Percentiles rank a stretch among this genome's conserved stretches.
phyloP scores from a whole-genome alignment of 1,140 invertebrate genomes.

The Lucilia cuprina region DNA sequence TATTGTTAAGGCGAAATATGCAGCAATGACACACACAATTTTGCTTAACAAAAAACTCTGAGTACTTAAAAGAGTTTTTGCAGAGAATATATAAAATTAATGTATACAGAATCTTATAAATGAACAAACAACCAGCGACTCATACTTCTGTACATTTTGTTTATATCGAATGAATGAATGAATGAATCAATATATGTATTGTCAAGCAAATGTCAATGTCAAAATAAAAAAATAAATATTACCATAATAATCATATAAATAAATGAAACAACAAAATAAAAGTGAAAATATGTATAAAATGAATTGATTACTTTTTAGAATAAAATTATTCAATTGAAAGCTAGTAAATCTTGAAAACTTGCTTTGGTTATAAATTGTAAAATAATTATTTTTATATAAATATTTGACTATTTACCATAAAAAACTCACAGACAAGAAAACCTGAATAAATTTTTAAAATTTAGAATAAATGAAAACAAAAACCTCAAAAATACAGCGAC shows the following conservation, averaged over 20 bases:
- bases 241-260: background rate
- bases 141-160: background rate
- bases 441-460: background rate
- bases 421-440: background rate
- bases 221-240: background rate
- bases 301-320: background rate
- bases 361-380: background rate
- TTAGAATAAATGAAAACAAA: background rate
- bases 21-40: background rate
- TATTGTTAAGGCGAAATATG: background rate
- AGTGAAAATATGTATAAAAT: background rate
- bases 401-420: background rate
- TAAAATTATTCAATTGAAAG: background rate
- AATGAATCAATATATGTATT: no score
- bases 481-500: background rate
- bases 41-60: background rate
- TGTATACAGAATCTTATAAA: background rate
- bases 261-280: background rate
- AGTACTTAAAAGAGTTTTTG: background rate
- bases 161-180: background rate
- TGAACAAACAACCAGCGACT: background rate
- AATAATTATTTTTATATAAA: background rate
- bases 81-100: background rate
- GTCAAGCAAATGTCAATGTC: background rate
- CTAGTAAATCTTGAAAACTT: background rate